Base-by-base conservation (phyloP, 1,140 invertebrate genomes). In the Pomacea maculata region DNA sequence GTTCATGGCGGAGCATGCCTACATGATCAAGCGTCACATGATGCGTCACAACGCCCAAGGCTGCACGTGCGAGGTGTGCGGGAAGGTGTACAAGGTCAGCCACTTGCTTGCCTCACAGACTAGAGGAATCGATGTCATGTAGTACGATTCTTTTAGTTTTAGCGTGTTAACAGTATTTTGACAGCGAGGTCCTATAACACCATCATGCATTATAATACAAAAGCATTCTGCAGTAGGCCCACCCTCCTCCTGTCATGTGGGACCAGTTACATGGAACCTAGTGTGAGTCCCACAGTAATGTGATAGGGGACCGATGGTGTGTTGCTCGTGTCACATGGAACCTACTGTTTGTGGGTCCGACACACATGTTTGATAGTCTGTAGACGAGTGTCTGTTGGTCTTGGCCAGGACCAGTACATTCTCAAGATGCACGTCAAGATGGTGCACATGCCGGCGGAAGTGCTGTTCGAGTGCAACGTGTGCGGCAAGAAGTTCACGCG, bases 391-490 rank as follows among this genome's bases (percentile, higher is more conserved):
- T 61, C 11, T 61, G 57, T 61, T 61, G 57, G 57, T 8, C 45
- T 4, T 70, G 11, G 19, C 5, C 82, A 92, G 91, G 91, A 92
- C 80, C 88, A 89, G 83, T 92, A 92, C 86, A 91, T 92, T 45
- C 82, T 92, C 75, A 91, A 92, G 84, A 92, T 92, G 91, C 92
- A 92, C 83, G 83, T 91, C 14, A 92, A 91, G 85, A 92, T 92
- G 91, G 91, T 92, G 17, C 92, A 92, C 82, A 88, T 90, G 87
- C 90, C 91, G 61, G 90, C 91, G 19, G 91, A 92, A 79, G 87
- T 91, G 4, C 75, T 92, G 74, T 92, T 89, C 86, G 88, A 91
- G 71, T 92, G 92, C 81, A 88, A 83, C 12, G 83, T 89, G 4
- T 92, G 92, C 84, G 78, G 77, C 8, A 92, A 92, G 82, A 91